Base-by-base conservation (phyloP, 35 echinoderm and acorn worm genomes). In the Chiridota heheva region DNA sequence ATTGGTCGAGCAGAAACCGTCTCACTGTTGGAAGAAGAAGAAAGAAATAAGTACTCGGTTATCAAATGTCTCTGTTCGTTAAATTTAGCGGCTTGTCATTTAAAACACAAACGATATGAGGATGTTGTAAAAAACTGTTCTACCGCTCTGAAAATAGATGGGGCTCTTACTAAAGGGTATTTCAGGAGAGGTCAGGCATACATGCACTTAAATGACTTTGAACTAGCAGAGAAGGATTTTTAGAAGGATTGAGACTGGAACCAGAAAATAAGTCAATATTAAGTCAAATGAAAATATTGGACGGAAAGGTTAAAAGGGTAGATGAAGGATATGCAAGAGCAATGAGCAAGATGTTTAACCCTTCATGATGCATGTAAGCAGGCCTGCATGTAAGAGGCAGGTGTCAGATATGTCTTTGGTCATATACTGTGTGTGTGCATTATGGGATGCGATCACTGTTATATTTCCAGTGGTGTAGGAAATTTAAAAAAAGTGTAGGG, bases 281-380 rank as follows among this genome's bases (percentile, higher is more conserved):
- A 43, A 61, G 80, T 35, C 88, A 91, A 56, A 39, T 87, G 28
- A 78, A 51, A 42, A 36, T 78, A 34, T 28, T 97, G 44, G 32
- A 58, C 2, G 60, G 33, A 0, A 91, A 82, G 86, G 79, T 82
- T 4, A 91, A 80, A 72, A 4, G 60, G 32, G 62, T 88, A 26
- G 80, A 85, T 63, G 60, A 55, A 28, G 62, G 86, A n/a, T 88
- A 91, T 72, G 85, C 89, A 36, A 67, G 48, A 45, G 80, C 78
- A 10, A 91, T 97, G 93, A 97, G 78, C 63, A 97, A 97, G 51
- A 84, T 97, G 85, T 97, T 97, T 97, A 88, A 88, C n/a, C 74
- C n/a, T n/a, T n/a, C n/a, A 48, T 3, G 43, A 42, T 29, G 61
- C 18, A 65, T 29, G 2, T n/a, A n/a, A n/a, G n/a, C n/a, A n/a